Evolutionary conservation across 2,113 vertebrate genomes (phyloP), one percentile per base, ranked within the genome.

Genomic region (Eurypyga helias): DNA sequence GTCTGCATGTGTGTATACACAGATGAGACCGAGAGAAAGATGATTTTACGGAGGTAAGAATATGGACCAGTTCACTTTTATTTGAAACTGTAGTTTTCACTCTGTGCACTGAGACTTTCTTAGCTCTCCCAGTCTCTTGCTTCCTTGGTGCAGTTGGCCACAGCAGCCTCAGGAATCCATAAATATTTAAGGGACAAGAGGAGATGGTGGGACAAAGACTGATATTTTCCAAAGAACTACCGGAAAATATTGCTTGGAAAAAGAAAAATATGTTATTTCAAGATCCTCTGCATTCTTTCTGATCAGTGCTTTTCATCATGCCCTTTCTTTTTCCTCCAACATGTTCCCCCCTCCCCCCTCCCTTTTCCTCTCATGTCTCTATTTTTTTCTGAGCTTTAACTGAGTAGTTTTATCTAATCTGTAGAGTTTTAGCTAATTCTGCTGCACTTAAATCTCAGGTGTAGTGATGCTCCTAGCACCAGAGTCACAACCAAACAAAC

Each of bases 301-400:
- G 10, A 34, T 46, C 29, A 8, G 3, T 45, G 25, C 8, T 65
- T 94, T 92, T 76, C 36, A 48, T 36, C 9, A 49, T 16, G 23
- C 1, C 1, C 1, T 2, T 29, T 73, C 70, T 83, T 54, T 79
- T 26, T 6, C n/a, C 24, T 38, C 11, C 54, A 49, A 29, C 9
- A 13, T 0, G 2, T 23, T 4, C 3, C 25, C 52, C 57, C 19
- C 2, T 3, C 16, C 41, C 8, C 20, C 10, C 71, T 23, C 61
- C 23, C 76, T 58, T 90, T 61, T 33, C 70, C 29, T 80, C 49
- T 7, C 3, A 62, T 65, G 36, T 69, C 11, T 76, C 25, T 26
- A 0, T 29, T 25, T 43, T 43, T 62, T 43, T 11, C 11, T 62
- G 34, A 71, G 7, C 0, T 29, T 86, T 87, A 48, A 7, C 17